phyloP scores from a whole-genome alignment of 2,113 vertebrate genomes.

The Sterrhoptilus dennistouni region DNA sequence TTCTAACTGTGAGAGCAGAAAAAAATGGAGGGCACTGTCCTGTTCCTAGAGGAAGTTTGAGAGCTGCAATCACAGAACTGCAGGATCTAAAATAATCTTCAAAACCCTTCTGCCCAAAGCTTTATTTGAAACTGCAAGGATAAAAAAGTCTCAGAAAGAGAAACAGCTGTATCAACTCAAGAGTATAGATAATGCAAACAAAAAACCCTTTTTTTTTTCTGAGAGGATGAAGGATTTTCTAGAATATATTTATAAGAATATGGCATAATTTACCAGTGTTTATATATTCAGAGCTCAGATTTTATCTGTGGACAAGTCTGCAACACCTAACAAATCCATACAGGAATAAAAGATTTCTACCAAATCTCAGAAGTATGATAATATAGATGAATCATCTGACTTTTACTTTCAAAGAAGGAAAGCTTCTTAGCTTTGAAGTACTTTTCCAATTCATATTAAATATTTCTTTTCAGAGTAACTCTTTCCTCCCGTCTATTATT shows the following conservation, averaged over 20 bases:
- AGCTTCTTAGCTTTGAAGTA: not conserved
- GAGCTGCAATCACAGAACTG: not conserved
- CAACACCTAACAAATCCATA: slow-evolving; percentile 24
- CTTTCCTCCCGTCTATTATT: not conserved
- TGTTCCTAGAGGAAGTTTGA: not conserved
- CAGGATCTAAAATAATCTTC: not conserved
- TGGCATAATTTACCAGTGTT: not conserved
- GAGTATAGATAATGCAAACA: not conserved
- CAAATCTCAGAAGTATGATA: not conserved
- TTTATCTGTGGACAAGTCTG: slow-evolving; percentile 4
- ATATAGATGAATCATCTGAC: slow-evolving; percentile 23
- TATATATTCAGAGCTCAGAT: not conserved
- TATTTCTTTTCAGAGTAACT: slow-evolving; percentile 6
- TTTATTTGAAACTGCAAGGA: not conserved
- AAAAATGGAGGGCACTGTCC: not conserved
- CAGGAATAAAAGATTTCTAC: not conserved
- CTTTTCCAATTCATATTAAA: not conserved
- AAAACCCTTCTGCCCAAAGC: not conserved
- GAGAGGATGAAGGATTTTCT: not conserved
- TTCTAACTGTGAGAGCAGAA: not conserved
- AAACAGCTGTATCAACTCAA: slow-evolving; percentile 36
- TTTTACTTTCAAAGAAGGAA: slow-evolving; percentile 6
- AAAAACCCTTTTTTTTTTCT: not conserved
- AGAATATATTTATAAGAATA: not conserved
- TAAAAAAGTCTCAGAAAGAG: not conserved